Conservation (phyloP, 1,140 invertebrate genomes). For the Agrilus planipennis region DNA sequence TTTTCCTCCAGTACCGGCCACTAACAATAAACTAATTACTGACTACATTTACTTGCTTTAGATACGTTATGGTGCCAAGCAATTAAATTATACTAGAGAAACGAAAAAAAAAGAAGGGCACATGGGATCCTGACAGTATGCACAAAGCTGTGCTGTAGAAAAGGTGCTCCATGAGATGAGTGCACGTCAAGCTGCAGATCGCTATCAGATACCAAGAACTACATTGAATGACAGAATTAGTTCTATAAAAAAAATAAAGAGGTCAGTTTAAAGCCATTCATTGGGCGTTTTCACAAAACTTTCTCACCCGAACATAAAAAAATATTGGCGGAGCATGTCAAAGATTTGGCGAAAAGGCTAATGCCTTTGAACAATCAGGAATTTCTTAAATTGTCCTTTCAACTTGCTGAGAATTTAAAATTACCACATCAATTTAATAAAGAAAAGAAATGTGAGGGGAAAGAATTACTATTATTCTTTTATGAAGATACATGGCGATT, state of each 20-base stretch:
- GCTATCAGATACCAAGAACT: neutral
- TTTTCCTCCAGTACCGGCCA: neutral
- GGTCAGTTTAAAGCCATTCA: neutral
- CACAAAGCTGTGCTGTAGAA: neutral
- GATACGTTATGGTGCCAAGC: neutral
- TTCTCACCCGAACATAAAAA: neutral
- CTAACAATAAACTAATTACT: neutral
- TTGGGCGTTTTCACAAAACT: neutral
- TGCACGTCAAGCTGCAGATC: neutral
- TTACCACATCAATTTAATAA: conserved; percentile 23
- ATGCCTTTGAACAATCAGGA: conserved; percentile 13
- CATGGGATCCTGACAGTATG: neutral
- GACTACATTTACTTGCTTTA: neutral
- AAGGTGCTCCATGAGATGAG: neutral
- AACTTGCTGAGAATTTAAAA: conserved; percentile 19
- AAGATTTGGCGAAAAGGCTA: conserved; percentile 15
- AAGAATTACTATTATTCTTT: conserved; percentile 20
- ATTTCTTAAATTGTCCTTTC: conserved; percentile 22
- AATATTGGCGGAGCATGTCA: neutral
- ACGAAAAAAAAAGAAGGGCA: neutral
- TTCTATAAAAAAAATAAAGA: neutral
- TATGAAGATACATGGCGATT: neutral
- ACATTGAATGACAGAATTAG: neutral
- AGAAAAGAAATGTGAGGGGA: conserved; percentile 19
- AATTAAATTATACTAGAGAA: too few species aligned